Base-by-base conservation (phyloP, 2,797 vertebrate species). In the Vireo griseus region DNA sequence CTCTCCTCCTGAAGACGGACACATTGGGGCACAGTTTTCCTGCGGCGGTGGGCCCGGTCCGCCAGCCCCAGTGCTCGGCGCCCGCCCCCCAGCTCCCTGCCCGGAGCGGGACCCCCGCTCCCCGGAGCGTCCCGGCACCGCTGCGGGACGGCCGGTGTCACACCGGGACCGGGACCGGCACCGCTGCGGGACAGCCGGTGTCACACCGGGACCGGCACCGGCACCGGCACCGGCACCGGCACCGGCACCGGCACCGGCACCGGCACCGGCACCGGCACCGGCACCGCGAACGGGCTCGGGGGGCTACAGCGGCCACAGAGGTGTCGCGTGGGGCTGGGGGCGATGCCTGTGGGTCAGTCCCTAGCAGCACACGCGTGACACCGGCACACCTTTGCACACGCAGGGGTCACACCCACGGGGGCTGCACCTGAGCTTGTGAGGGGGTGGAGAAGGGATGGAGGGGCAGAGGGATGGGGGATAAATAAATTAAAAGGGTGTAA, bases 351-450 rank as follows among this genome's bases (percentile, higher is more conserved):
- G 52, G 26, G 40, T 16, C 5, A 28, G 13, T 40, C 18, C 16
- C 51, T 3, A 51, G 2, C 45, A 1, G 20, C 6, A 11, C 51
- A n/a, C 0, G 29, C 1, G 1, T 61, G 83, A 7, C 31, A 9
- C 48, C 3, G 37, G 50, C 50, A 6, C n/a, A 24, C 10, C n/a
- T 20, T 17, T 20, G 26, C 45, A 11, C 19, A 12, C 11, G 18
- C 48, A 7, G 37, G 14, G 33, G 10, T 29, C 5, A 7, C 29
- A 16, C 5, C 7, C 13, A 0, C 20, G 35, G 12, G 12, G 9
- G 12, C 14, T 40, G 31, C 59, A 26, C 7, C 5, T 25, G 3
- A 16, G 16, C 13, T 17, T 28, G 28, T 24, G 33, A 13, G 21
- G 28, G 48, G 31, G 21, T 7, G 28, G 39, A 39, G 57, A 22